phyloP scores from a whole-genome alignment of 2,797 vertebrate genomes.

The Cetoscarus ocellatus region DNA sequence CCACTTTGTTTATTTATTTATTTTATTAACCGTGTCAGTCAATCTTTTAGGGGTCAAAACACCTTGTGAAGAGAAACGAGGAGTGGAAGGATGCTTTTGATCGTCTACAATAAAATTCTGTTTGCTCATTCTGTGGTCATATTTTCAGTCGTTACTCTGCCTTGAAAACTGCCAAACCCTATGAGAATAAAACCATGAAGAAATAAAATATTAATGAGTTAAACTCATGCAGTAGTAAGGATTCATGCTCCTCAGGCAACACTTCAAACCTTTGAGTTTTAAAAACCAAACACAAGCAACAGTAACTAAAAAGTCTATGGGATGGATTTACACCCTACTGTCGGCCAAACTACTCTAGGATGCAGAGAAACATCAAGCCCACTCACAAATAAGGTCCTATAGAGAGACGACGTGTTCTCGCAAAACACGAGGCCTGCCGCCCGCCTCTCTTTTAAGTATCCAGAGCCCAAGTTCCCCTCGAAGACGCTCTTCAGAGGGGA shows the following conservation, averaged over 20 bases:
- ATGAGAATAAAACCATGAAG: neutral
- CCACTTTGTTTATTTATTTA: no score
- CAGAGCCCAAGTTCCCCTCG: slow-evolving; percentile 95
- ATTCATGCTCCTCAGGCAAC: slow-evolving; percentile 80
- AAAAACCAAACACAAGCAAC: slow-evolving; percentile 20
- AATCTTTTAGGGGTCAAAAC: no score
- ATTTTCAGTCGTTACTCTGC: neutral
- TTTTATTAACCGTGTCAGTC: no score
- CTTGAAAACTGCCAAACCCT: slow-evolving; percentile 18
- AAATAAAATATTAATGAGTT: slow-evolving; percentile 20
- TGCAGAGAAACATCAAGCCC: slow-evolving; percentile 76
- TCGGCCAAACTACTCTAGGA: slow-evolving; percentile 51
- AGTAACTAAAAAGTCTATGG: neutral
- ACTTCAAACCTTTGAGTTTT: neutral
- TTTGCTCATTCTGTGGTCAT: neutral
- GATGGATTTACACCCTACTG: slow-evolving; percentile 9
- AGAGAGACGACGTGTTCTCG: slow-evolving; percentile 96
- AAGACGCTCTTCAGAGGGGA: slow-evolving; percentile 92
- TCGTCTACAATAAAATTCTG: accelerated
- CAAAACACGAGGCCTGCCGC: slow-evolving; percentile 96
- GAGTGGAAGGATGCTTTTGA: slow-evolving; percentile 38
- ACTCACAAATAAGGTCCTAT: slow-evolving; percentile 98
- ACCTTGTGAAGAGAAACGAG: neutral
- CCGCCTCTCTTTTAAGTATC: slow-evolving; percentile 94
- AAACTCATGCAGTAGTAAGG: slow-evolving; percentile 72